phyloP scores from a whole-genome alignment of 2,888 invertebrate genomes.

The Lycophotia porphyrea region DNA sequence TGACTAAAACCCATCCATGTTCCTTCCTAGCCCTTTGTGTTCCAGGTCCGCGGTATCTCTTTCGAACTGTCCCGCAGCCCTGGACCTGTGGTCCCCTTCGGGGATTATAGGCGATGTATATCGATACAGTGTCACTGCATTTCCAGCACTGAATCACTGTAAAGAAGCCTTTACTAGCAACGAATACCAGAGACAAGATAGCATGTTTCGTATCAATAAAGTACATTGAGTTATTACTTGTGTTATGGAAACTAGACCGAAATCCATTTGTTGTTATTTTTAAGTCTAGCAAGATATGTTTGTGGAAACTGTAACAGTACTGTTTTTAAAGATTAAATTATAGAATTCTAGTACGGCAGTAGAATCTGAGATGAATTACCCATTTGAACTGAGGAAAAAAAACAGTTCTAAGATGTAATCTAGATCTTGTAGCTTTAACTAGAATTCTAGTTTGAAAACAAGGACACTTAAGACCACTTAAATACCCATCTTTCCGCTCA shows the following conservation, averaged over 20 bases:
- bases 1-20: too few relatives aligned
- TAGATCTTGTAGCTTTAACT: background rate
- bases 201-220: conserved; percentile 59
- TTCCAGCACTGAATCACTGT: background rate
- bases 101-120: too few relatives aligned
- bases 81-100: too few relatives aligned
- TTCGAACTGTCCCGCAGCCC: too few relatives aligned
- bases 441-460: background rate
- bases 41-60: too few relatives aligned
- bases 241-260: conserved; percentile 39
- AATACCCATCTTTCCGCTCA: background rate
- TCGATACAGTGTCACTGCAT: background rate
- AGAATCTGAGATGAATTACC: background rate
- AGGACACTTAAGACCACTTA: too few relatives aligned
- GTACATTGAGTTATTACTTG: conserved; percentile 42
- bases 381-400: background rate
- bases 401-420: background rate
- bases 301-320: conserved; percentile 15
- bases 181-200: conserved; percentile 37
- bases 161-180: background rate
- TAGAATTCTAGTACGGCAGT: conserved; percentile 12
- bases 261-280: conserved; percentile 44
- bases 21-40: too few relatives aligned
- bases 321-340: background rate
- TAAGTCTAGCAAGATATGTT: conserved; percentile 11